These are phyloP conservation scores for Sebastes kiyomatsui DNA, from an alignment of 2,797 vertebrate species.

Conservation along the genomic window DNA sequence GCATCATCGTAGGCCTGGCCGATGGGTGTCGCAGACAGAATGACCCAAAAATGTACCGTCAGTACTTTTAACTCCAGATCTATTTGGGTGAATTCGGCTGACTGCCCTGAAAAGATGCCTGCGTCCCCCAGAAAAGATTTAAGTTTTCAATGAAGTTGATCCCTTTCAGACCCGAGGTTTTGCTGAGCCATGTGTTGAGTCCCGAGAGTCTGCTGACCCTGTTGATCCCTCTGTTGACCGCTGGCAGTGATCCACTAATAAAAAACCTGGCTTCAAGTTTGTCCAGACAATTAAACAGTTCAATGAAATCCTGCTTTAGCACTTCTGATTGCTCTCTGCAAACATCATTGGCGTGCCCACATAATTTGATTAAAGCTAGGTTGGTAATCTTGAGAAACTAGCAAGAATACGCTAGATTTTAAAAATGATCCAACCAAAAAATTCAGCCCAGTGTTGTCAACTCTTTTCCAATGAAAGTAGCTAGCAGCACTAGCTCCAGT, in stretches of 20 bases:
- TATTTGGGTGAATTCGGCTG: not conserved
- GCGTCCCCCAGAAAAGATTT: not conserved
- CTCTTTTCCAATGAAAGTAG: too few species aligned
- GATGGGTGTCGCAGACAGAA: not conserved
- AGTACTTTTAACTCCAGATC: not conserved
- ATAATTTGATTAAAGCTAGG: not conserved
- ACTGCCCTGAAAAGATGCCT: not conserved
- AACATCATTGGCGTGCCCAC: not conserved
- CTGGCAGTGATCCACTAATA: not conserved
- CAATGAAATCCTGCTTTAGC: not conserved
- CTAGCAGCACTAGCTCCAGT: too few species aligned
- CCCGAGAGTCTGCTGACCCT: not conserved
- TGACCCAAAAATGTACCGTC: not conserved
- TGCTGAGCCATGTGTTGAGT: not conserved
- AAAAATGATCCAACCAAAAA: not conserved
- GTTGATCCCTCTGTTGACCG: not conserved
- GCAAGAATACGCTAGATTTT: not conserved
- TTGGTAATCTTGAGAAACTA: not conserved
- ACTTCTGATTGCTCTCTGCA: too few species aligned
- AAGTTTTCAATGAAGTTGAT: slow-evolving; percentile 4
- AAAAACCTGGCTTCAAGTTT: not conserved
- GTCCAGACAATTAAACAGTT: not conserved
- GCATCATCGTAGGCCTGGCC: not conserved
- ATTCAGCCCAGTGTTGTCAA: not conserved
- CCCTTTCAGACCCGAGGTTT: not conserved